phyloP scores from a whole-genome alignment of 2,113 vertebrate genomes.

The Crotophaga sulcirostris region DNA sequence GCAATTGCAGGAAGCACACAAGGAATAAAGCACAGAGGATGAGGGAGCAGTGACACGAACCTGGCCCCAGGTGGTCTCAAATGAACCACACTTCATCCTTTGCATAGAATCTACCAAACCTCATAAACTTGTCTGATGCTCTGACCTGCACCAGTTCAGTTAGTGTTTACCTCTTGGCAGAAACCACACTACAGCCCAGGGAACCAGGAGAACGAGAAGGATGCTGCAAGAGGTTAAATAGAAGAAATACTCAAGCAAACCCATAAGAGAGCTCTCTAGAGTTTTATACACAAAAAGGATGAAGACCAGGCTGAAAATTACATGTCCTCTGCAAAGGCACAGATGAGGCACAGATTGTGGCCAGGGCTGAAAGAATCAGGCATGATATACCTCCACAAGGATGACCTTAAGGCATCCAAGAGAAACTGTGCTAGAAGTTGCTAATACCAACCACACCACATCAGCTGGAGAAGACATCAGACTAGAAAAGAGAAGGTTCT shows the following conservation, averaged over 20 bases:
- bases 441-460: neutral
- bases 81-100: neutral
- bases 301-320: neutral
- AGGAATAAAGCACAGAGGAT: neutral
- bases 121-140: neutral
- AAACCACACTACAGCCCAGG: neutral
- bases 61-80: neutral
- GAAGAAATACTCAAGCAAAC: neutral
- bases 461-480: too few relatives aligned
- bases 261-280: neutral
- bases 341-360: neutral
- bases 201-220: neutral
- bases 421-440: neutral
- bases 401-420: neutral
- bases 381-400: rapidly evolving
- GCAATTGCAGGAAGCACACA: neutral
- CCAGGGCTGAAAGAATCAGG: neutral
- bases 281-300: neutral
- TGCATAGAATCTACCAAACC: neutral
- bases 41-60: neutral
- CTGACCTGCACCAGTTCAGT: neutral
- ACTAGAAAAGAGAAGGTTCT: too few relatives aligned
- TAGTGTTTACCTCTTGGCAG: neutral
- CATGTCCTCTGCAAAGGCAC: neutral
- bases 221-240: neutral